A percentile compares a stretch with the other conserved stretches of the same genome.
Evolutionary conservation across 2,113 vertebrate species (phyloP).

Genomic region (Enhydra lutris): DNA sequence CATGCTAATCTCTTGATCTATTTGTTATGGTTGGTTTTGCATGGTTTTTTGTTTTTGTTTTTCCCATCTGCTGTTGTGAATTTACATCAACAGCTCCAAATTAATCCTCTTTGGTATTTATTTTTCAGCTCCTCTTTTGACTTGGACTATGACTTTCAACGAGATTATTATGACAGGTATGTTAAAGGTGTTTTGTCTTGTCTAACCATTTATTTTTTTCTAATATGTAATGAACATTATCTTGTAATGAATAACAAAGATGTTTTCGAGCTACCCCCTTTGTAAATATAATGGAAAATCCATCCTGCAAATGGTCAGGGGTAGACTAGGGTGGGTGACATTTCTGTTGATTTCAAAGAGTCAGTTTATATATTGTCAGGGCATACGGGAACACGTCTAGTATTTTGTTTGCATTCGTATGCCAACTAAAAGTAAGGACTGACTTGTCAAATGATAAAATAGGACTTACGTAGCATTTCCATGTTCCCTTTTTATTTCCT

Average conservation of each 20-base stretch:
- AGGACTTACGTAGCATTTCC: neutral
- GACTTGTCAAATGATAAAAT: neutral
- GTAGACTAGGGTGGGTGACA: neutral
- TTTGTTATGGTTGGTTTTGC: slow-evolving; percentile 58
- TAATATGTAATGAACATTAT: neutral
- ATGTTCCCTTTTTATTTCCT: neutral
- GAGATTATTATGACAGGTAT: slow-evolving; percentile 93
- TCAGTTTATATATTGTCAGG: neutral
- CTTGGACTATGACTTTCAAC: slow-evolving; percentile 92
- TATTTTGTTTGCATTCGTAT: neutral
- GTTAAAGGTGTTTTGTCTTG: slow-evolving; percentile 44
- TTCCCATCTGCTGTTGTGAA: slow-evolving; percentile 20
- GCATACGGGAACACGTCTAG: neutral
- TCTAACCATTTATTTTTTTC: neutral
- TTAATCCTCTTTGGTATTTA: slow-evolving; percentile 28
- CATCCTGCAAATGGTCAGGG: neutral
- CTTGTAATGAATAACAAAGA: neutral
- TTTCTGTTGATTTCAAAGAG: neutral
- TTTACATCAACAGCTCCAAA: slow-evolving; percentile 37
- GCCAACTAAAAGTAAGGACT: neutral
- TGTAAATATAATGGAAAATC: neutral
- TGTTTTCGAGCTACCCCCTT: neutral
- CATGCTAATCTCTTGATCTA: slow-evolving; percentile 40
- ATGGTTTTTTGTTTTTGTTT: slow-evolving; percentile 6
- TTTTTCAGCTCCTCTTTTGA: slow-evolving; percentile 89